Evolutionary conservation across 1,140 invertebrate genomes (phyloP).

Genomic region (Leptinotarsa undecemlineata): DNA sequence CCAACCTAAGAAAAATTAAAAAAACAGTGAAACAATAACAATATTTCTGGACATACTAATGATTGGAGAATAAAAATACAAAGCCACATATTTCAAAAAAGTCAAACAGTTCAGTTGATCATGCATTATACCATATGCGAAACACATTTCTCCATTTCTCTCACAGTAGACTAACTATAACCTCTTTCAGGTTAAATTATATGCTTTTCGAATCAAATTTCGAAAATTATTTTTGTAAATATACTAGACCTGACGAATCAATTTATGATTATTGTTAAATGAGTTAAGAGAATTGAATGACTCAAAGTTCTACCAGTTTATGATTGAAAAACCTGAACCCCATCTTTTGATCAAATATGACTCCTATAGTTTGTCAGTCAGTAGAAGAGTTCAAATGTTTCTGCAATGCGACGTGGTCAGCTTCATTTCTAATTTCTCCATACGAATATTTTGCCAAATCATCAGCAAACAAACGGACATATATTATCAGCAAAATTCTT

Average conservation of each 20-base stretch:
- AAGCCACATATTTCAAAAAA: neutral
- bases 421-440: conserved; percentile 7
- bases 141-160: too few relatives aligned
- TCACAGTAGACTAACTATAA: too few relatives aligned
- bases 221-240: too few relatives aligned
- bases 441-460: conserved; percentile 1
- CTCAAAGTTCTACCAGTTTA: too few relatives aligned
- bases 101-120: too few relatives aligned
- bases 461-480: conserved; percentile 12
- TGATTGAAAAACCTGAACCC: neutral
- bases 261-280: too few relatives aligned
- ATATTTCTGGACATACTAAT: too few relatives aligned
- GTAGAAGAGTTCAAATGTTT: neutral
- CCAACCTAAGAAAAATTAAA: neutral
- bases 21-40: neutral
- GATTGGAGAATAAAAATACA: neutral
- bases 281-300: too few relatives aligned
- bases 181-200: too few relatives aligned
- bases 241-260: too few relatives aligned
- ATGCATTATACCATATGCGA: too few relatives aligned
- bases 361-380: neutral
- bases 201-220: too few relatives aligned
- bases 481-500: neutral
- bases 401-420: neutral
- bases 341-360: neutral